A percentile compares a stretch with the other conserved stretches of the same genome.
phyloP scores from a whole-genome alignment of 2,113 vertebrate genomes.

The Halichoeres trimaculatus region DNA sequence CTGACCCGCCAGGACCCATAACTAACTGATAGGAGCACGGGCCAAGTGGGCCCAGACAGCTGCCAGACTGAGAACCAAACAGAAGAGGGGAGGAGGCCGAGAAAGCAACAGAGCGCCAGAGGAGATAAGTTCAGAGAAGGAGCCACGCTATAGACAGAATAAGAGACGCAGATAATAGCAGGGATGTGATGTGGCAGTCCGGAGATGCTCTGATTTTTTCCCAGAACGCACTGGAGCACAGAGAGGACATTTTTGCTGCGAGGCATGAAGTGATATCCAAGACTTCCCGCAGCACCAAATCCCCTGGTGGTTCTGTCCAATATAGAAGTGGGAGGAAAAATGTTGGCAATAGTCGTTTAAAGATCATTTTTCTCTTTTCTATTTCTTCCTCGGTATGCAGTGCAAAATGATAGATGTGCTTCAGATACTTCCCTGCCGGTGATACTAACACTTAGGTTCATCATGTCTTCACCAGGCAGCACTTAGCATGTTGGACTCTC shows the following conservation, averaged over 20 bases:
- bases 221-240: constrained; percentile 34
- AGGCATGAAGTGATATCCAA: constrained; percentile 43
- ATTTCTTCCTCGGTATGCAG: constrained; percentile 26
- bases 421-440: neutral
- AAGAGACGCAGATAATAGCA: constrained; percentile 39
- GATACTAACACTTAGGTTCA: neutral
- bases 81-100: constrained; percentile 16
- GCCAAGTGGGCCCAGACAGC: constrained; percentile 71
- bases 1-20: constrained; percentile 73
- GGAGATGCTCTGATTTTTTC: constrained; percentile 37
- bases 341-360: constrained; percentile 26
- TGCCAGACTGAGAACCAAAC: constrained; percentile 63
- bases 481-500: neutral
- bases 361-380: constrained; percentile 42
- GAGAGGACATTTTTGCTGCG: constrained; percentile 24
- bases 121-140: constrained; percentile 39
- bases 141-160: constrained; percentile 34
- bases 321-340: constrained; percentile 36
- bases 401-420: neutral
- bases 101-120: constrained; percentile 12
- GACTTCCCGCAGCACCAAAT: constrained; percentile 46
- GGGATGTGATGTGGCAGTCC: constrained; percentile 28
- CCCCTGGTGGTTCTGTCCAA: constrained; percentile 34
- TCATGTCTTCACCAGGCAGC: constrained; percentile 9
- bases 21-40: constrained; percentile 72